These are phyloP conservation scores for Yponomeuta malinellus DNA, from an alignment of 2,888 invertebrate species.

Conservation along the genomic window DNA sequence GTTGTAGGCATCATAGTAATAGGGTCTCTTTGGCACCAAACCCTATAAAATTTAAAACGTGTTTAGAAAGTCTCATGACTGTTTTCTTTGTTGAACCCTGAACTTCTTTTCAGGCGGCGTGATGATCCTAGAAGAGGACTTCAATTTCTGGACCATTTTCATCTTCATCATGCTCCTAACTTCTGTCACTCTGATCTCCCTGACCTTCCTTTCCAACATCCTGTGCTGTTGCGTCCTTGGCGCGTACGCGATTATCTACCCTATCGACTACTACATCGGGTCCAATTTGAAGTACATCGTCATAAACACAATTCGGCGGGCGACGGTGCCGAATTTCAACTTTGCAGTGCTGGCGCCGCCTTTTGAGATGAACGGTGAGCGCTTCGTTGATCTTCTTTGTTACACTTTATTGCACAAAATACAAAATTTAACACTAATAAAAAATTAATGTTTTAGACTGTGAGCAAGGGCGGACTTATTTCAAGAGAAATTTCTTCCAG, in stretches of 20 bases:
- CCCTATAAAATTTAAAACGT: background rate
- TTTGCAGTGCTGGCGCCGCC: constrained; percentile 77
- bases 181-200: constrained; percentile 62
- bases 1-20: no score
- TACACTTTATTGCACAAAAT: no score
- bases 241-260: constrained; percentile 75
- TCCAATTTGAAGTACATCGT: constrained; percentile 81
- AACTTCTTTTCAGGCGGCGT: constrained; percentile 57
- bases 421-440: no score
- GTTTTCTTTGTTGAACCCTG: background rate
- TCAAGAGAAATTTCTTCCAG: no score
- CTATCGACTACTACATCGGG: constrained; percentile 79
- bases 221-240: constrained; percentile 79
- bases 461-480: no score
- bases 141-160: constrained; percentile 80
- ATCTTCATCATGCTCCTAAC: constrained; percentile 63
- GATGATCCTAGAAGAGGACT: constrained; percentile 60
- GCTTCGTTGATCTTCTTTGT: background rate
- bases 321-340: constrained; percentile 75
- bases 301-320: constrained; percentile 79
- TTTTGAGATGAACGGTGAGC: constrained; percentile 75
- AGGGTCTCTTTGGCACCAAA: background rate
- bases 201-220: constrained; percentile 75
- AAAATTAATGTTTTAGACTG: no score
- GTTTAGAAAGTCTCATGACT: background rate